Evolutionary conservation across 2,888 invertebrate species (phyloP), one percentile per base, ranked within the genome.

Genomic region (Drosophila paramelanica): DNA sequence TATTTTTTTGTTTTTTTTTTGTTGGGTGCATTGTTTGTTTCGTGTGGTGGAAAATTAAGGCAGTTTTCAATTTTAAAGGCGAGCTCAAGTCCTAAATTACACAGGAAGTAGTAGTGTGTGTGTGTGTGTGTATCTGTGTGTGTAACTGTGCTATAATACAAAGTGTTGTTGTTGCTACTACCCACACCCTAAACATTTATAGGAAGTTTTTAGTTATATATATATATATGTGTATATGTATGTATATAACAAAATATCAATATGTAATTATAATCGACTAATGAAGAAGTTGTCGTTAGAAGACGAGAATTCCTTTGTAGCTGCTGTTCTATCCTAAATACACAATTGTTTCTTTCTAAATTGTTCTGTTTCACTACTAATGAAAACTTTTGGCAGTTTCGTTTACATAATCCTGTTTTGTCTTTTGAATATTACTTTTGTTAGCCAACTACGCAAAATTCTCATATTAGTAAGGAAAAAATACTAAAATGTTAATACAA

Each of bases 231-330:
- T 33, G 11, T 66, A 70, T 74, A 33, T 64, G 39, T 62, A 59
- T 47, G 61, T 65, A 67, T 65, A 73, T 66, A 77, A 73, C 73
- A 80, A 76, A 59, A 67, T 59, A 68, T 71, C 52, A 73, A 56
- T 79, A 77, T 67, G 57, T 82, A 80, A 75, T 72, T 73, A 70
- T 77, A 72, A 65, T 77, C 91, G 90, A 91, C 90, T 91, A 91
- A 91, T 91, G 90, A 88, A 91, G 90, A 91, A 91, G 90, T 90
- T 91, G 91, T 90, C 82, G 87, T 89, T 89, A 86, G 79, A 79
- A 69, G 76, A 90, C 88, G 91, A 91, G 90, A 91, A 90, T 90
- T 86, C 71, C 67, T 86, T 79, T 77, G 80, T 83, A 86, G 89
- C 77, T 65, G 66, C 73, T 50, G 43, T 59, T 43, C 14, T 47